Evolutionary conservation across 2,888 invertebrate species (phyloP).

Genomic region (Nephrotoma flavescens): DNA sequence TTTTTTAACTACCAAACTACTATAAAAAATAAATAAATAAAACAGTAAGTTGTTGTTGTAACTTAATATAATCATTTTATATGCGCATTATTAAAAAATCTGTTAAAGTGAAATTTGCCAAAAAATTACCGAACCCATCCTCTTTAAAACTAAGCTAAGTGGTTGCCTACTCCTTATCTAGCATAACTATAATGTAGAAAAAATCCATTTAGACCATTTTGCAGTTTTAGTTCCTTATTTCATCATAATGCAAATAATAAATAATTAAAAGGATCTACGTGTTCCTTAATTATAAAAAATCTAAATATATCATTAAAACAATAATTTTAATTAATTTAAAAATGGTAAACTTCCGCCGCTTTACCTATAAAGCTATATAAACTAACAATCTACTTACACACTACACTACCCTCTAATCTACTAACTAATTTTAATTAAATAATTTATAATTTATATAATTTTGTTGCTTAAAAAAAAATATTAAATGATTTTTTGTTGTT

Average conservation of each 20-base stretch:
- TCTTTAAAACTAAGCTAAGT: not conserved
- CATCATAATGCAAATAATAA: not conserved
- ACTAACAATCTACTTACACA: not conserved
- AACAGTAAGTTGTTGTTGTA: not conserved
- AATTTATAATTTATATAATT: not conserved
- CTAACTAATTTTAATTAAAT: not conserved
- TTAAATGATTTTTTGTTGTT: not conserved
- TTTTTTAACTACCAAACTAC: not conserved
- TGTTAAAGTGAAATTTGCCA: not conserved
- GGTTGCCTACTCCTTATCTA: not conserved
- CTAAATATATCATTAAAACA: not conserved
- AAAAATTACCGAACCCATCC: not conserved
- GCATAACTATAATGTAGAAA: not conserved
- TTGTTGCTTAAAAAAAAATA: not conserved
- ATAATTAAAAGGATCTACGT: not conserved
- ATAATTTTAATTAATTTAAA: not conserved
- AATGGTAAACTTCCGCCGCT: not conserved
- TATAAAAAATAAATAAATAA: not conserved
- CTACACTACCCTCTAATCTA: not conserved
- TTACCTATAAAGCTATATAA: not conserved
- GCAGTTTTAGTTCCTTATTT: not conserved
- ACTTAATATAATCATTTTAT: not conserved
- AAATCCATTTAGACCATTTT: not conserved
- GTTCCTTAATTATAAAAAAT: not conserved
- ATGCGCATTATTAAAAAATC: not conserved